phyloP scores from a whole-genome alignment of 92 coral and sea anemone species.

The Phenganax stokvisi region DNA sequence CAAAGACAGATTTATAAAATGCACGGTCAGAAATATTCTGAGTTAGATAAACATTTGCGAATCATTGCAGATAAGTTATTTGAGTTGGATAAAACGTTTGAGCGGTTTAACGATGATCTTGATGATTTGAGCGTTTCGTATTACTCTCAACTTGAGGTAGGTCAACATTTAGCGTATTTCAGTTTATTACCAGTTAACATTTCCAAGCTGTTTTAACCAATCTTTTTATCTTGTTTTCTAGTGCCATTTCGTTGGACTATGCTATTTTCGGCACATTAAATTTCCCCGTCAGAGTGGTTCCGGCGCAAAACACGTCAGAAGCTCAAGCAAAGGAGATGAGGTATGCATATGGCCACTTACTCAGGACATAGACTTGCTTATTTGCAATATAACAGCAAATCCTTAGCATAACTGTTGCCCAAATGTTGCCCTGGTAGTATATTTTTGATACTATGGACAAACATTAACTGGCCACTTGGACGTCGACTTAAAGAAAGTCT shows the following conservation, averaged over 20 bases:
- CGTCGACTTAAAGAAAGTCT: neutral
- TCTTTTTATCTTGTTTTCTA: neutral
- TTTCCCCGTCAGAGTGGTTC: neutral
- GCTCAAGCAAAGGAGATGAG: neutral
- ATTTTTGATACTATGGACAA: neutral
- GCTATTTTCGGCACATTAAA: neutral
- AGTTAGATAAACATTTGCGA: conserved; percentile 7
- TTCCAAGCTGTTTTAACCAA: neutral
- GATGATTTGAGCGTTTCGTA: conserved; percentile 17
- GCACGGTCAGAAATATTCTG: neutral
- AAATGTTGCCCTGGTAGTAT: no score
- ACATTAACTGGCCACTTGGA: neutral
- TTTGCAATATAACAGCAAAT: neutral
- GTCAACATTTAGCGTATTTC: neutral
- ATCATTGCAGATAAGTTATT: conserved; percentile 13
- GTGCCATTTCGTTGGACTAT: neutral
- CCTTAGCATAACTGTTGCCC: neutral
- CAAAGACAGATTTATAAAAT: neutral
- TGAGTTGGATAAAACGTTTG: conserved; percentile 8
- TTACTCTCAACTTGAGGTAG: neutral
- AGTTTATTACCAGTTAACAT: neutral
- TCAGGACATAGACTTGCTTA: neutral
- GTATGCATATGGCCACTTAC: neutral
- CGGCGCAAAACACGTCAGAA: neutral
- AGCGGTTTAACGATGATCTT: neutral